Conservation (phyloP, 1,140 invertebrate species). For the Drosophila sucinea region DNA sequence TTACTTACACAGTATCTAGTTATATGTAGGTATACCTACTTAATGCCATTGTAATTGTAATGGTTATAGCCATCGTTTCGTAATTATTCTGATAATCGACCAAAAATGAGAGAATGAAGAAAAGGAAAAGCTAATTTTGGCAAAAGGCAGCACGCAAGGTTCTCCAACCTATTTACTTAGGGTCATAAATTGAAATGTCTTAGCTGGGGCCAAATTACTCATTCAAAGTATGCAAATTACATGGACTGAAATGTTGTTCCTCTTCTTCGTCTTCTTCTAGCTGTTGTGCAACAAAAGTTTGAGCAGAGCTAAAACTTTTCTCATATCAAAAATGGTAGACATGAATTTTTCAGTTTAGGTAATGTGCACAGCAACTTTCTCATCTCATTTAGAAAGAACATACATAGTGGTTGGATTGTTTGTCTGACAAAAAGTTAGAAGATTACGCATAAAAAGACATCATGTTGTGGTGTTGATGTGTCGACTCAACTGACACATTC, state of each 20-base stretch:
- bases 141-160: constrained; percentile 54
- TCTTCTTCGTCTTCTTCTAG: constrained; percentile 6
- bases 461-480: constrained; percentile 42
- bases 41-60: constrained; percentile 54
- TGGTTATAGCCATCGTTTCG: constrained; percentile 59
- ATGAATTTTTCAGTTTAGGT: constrained; percentile 39
- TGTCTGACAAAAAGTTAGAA: constrained; percentile 6
- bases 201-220: constrained; percentile 39
- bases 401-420: neutral
- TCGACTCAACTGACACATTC: constrained; percentile 49
- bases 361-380: constrained; percentile 29
- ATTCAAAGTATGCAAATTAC: constrained; percentile 45
- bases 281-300: constrained; percentile 56
- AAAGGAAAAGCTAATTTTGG: constrained; percentile 59
- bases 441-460: constrained; percentile 55
- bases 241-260: constrained; percentile 12
- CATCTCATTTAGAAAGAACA: neutral
- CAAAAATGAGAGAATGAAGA: constrained; percentile 19
- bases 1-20: constrained; percentile 24
- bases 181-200: constrained; percentile 62
- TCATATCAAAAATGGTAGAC: constrained; percentile 43
- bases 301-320: constrained; percentile 43
- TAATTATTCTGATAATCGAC: constrained; percentile 70
- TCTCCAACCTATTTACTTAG: constrained; percentile 49
- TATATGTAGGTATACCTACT: constrained; percentile 11